Base-by-base conservation (phyloP, 2,888 invertebrate species). In the Drosophila crucigera region DNA sequence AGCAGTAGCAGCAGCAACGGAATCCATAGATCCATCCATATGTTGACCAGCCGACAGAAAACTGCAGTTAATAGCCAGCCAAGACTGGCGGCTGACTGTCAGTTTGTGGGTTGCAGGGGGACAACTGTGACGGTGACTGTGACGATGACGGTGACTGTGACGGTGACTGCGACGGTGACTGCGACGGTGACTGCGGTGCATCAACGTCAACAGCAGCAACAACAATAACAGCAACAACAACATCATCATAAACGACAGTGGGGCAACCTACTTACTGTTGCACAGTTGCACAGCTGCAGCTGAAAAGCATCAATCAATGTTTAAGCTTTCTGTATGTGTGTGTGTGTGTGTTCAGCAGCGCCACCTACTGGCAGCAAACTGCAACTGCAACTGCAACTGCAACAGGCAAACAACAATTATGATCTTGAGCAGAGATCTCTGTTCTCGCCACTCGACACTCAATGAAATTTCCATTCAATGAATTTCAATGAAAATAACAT, bases 291-390 rank as follows among this genome's bases (percentile, higher is more conserved):
- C 55, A 68, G 78, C 67, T 61, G 73, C 83, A 70, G 71, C 69
- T 73, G 71, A 72, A 69, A 78, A 63, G 14, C 88, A 87, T 89
- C 90, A 83, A 89, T 86, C 85, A 86, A 86, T 83, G 80, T 61
- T 54, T 37, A 28, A 60, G 78, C 82, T 77, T 65, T 80, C 74
- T 61, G 47, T 30, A 62, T 54, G 63, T 59, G 25, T 25, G 54
- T 55, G 49, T 50, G 37, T 60, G 50, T 39, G 28, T 55, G 43
- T n/a, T 14, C n/a, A 41, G 22, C 25, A 84, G 89, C 90, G 88
- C 90, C 85, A 89, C 80, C 89, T 82, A 82, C 62, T 62, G 89
- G 47, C 79, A 68, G 71, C 52, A 65, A 55, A n/a, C 5, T 47
- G 53, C 52, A 33, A 16, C 28, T 11, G 28, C 10, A 41, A 16